Base-by-base conservation (phyloP, 2,888 invertebrate genomes). In the Eurois occulta region DNA sequence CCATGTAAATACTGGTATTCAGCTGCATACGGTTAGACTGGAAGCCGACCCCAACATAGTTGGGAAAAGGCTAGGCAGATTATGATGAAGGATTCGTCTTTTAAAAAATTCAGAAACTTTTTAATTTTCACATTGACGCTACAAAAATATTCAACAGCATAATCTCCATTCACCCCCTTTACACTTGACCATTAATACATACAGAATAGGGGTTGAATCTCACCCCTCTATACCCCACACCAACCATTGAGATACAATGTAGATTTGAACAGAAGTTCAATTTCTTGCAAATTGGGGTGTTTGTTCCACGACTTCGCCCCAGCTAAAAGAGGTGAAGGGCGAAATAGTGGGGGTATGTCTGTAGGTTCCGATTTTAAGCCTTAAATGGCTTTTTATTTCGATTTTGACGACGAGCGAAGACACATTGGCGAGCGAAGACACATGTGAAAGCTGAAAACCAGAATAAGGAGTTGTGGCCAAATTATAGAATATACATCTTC, bases 181-280 rank as follows among this genome's bases (percentile, higher is more conserved):
- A 64, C 35, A 68, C 64, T 79, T 79, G 80, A 79, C 80, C 80
- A 43, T 71, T 71, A 73, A 82, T 71, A 80, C 41, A 82, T 74
- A 72, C 58, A 55, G 55, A 55, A 75, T 58, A n/a, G 75, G 82
- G 82, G 75, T 80, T 62, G 72, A 64, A 52, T 72, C 35, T 70
- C 85, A 64, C 70, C 70, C 83, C 81, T 64, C 60, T 58, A 65
- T 2, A 65, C n/a, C n/a, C 38, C 65, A n/a, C 3, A 60, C 11
- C 67, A 69, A 64, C 72, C 75, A 35, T 60, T 6, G 58, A 8
- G 52, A 10, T 52, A 71, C 10, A 13, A 24, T n/a, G 35, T 4
- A 38, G n/a, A 48, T 38, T n/a, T 5, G 3, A 21, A 1, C 46
- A 72, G 68, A 67, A 72, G 38, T 5, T 48, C 21, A 2, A 32